A percentile compares a stretch with the other conserved stretches of the same genome.
phyloP scores from a whole-genome alignment of 2,113 vertebrate species.

The Spea bombifrons region DNA sequence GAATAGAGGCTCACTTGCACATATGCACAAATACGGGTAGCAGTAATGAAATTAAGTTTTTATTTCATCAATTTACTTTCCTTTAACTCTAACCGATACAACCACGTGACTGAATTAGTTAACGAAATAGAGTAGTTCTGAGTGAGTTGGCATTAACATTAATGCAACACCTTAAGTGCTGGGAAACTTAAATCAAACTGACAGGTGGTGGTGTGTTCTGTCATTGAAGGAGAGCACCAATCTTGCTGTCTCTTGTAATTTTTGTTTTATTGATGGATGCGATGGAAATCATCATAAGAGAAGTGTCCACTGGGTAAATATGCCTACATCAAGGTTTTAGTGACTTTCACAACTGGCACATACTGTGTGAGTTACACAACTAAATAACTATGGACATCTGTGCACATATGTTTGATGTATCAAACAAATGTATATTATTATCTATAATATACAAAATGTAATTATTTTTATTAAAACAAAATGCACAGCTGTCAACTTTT shows the following conservation, averaged over 20 bases:
- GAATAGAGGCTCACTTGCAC: no score
- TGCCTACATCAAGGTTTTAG: slow-evolving; percentile 43
- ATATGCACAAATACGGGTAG: no score
- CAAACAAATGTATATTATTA: no score
- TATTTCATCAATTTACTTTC: no score
- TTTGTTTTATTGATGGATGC: slow-evolving; percentile 53
- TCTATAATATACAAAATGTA: no score
- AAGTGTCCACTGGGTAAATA: slow-evolving; percentile 44
- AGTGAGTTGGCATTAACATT: slow-evolving; percentile 43
- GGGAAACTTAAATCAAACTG: slow-evolving; percentile 41
- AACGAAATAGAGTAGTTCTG: slow-evolving; percentile 30
- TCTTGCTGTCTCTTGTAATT: slow-evolving; percentile 65
- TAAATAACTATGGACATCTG: background rate
- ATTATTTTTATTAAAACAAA: no score
- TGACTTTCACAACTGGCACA: slow-evolving; percentile 42
- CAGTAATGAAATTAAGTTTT: no score
- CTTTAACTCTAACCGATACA: background rate
- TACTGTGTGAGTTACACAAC: slow-evolving; percentile 16
- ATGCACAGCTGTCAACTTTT: no score
- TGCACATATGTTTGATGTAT: no score
- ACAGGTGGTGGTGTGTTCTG: slow-evolving; percentile 43
- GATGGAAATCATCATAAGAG: slow-evolving; percentile 40
- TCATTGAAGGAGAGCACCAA: slow-evolving; percentile 57
- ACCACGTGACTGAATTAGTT: slow-evolving; percentile 17
- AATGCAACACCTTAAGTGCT: slow-evolving; percentile 47